phyloP scores from a whole-genome alignment of 2,797 vertebrate species.

The Pogoniulus pusillus region DNA sequence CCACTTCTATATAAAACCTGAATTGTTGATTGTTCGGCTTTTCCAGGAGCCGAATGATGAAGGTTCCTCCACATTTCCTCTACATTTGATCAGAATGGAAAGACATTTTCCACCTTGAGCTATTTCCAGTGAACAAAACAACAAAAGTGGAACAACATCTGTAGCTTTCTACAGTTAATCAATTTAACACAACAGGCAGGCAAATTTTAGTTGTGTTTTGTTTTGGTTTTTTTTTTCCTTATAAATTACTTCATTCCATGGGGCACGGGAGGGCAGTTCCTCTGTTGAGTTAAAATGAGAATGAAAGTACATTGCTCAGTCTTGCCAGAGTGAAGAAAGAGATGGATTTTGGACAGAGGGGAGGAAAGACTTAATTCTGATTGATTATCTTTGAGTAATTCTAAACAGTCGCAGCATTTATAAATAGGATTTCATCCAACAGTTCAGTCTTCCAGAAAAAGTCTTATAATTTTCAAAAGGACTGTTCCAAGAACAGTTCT shows the following conservation, averaged over 20 bases:
- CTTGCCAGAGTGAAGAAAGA: neutral
- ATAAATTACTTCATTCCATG: neutral
- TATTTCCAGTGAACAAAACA: neutral
- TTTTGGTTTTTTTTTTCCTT: neutral
- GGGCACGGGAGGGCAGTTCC: neutral
- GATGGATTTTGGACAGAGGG: neutral
- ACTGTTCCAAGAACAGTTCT: constrained; percentile 5
- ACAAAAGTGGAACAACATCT: neutral
- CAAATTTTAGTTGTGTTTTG: neutral
- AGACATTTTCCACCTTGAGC: neutral
- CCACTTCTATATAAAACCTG: neutral
- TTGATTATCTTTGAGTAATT: constrained; percentile 20
- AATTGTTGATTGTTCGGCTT: neutral
- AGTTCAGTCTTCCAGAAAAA: constrained; percentile 4
- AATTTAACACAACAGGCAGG: neutral
- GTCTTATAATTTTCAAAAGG: constrained; percentile 6
- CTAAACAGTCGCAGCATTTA: constrained; percentile 12
- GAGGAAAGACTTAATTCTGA: constrained; percentile 26
- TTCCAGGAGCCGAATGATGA: neutral
- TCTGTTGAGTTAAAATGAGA: neutral
- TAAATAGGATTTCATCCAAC: constrained; percentile 36
- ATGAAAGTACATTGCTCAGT: neutral
- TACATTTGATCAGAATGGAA: neutral
- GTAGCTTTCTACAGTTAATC: neutral
- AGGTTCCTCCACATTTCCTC: neutral